phyloP scores from a whole-genome alignment of 2,888 invertebrate species.

The Tuta absoluta region DNA sequence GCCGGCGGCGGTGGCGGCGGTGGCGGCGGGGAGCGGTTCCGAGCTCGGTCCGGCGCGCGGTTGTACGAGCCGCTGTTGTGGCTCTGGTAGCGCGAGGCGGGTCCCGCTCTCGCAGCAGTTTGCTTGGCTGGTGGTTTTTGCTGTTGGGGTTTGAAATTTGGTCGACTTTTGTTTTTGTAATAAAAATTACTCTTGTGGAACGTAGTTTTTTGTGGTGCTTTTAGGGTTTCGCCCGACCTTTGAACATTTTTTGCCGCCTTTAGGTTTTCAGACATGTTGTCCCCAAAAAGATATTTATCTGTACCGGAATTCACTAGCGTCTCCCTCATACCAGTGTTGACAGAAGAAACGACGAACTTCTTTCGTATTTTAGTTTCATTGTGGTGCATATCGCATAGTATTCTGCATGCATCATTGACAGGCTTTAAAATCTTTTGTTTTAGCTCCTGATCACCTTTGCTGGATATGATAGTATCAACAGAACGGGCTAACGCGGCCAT shows the following conservation, averaged over 20 bases:
- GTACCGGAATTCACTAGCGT: not conserved
- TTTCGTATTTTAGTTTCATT: conserved; percentile 24
- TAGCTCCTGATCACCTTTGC: not conserved
- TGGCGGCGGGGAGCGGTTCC: conserved; percentile 15
- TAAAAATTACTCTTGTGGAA: conserved; percentile 10
- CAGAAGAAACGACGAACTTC: conserved; percentile 25
- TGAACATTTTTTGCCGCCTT: conserved; percentile 21
- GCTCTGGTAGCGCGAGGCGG: conserved; percentile 16
- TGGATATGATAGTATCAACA: not conserved
- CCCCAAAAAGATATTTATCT: conserved; percentile 16
- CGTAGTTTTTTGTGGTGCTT: conserved; percentile 12
- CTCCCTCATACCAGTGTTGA: conserved; percentile 21
- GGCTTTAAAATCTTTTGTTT: conserved; percentile 26
- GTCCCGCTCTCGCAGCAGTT: not conserved
- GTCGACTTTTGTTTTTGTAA: not conserved
- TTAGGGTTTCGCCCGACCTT: conserved; percentile 22
- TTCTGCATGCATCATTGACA: conserved; percentile 31
- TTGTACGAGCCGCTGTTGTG: conserved; percentile 14
- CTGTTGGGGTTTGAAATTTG: not conserved
- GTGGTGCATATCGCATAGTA: conserved; percentile 29
- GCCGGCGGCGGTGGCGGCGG: conserved; percentile 24
- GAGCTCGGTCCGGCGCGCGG: not conserved
- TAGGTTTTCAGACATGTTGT: conserved; percentile 20
- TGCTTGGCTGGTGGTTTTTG: conserved; percentile 1
- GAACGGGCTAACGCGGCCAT: conserved; percentile 24